Evolutionary conservation across 2,888 invertebrate genomes (phyloP).

Genomic region (Charanyca ferruginea): DNA sequence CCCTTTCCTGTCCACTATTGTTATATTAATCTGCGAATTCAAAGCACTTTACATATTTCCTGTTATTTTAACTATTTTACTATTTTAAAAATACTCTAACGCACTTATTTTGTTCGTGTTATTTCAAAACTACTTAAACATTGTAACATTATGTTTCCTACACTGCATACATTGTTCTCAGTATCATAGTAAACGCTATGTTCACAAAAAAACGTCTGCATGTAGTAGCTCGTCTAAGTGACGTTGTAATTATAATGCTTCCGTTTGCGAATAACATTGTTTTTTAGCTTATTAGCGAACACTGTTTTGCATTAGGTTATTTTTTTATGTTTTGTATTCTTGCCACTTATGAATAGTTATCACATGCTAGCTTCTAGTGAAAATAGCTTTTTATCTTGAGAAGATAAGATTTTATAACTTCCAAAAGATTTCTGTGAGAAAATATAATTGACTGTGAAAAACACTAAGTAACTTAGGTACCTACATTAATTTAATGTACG

Average conservation of each 20-base stretch:
- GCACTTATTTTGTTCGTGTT: background rate
- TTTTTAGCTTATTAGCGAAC: conserved; percentile 60
- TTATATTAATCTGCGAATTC: too few species aligned
- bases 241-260: conserved; percentile 62
- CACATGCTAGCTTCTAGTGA: background rate
- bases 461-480: too few species aligned
- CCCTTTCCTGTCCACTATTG: too few species aligned
- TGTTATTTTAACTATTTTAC: too few species aligned
- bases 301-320: conserved; percentile 44
- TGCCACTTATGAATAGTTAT: conserved; percentile 29
- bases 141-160: background rate
- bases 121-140: background rate
- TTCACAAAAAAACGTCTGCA: conserved; percentile 20
- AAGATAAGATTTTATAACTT: too few species aligned
- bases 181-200: conserved; percentile 40
- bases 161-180: conserved; percentile 1
- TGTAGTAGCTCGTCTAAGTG: conserved; percentile 44
- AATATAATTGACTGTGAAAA: too few species aligned
- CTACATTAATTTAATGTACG: too few species aligned
- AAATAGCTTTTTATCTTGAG: background rate
- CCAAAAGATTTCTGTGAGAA: too few species aligned
- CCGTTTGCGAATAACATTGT: conserved; percentile 64
- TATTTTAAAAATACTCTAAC: too few species aligned
- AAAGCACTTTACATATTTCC: too few species aligned
- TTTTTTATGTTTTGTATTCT: conserved; percentile 40